phyloP scores from a whole-genome alignment of 2,888 invertebrate species.

The Pachydiplax longipennis region DNA sequence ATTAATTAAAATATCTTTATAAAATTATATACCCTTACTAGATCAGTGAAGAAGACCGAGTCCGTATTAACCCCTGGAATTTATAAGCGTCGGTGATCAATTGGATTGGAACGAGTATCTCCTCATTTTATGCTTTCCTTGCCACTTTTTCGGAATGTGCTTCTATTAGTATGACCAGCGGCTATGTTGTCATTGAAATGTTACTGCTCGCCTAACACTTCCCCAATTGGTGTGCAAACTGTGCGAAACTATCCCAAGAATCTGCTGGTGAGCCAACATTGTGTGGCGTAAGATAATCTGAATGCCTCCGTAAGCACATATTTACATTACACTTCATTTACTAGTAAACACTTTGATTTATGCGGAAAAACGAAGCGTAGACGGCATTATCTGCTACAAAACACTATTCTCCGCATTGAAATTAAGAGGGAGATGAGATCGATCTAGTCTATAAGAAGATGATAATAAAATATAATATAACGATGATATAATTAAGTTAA shows the following conservation, averaged over 20 bases:
- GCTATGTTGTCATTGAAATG: background rate
- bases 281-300: background rate
- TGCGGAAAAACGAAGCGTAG: background rate
- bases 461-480: too few relatives aligned
- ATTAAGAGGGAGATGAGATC: background rate
- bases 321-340: background rate
- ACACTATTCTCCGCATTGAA: background rate
- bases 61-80: background rate
- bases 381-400: background rate
- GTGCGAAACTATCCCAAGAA: background rate
- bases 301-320: background rate
- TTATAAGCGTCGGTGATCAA: background rate
- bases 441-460: too few relatives aligned
- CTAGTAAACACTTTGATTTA: background rate
- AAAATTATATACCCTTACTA: too few relatives aligned
- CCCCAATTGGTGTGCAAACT: background rate
- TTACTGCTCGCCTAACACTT: background rate
- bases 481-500: too few relatives aligned
- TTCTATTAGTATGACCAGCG: background rate
- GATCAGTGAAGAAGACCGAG: too few relatives aligned
- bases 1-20: too few relatives aligned
- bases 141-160: background rate
- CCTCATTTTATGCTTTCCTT: background rate
- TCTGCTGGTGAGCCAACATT: background rate
- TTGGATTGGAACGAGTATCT: background rate